phyloP scores from a whole-genome alignment of 2,113 vertebrate genomes.

The Aptenodytes patagonicus region DNA sequence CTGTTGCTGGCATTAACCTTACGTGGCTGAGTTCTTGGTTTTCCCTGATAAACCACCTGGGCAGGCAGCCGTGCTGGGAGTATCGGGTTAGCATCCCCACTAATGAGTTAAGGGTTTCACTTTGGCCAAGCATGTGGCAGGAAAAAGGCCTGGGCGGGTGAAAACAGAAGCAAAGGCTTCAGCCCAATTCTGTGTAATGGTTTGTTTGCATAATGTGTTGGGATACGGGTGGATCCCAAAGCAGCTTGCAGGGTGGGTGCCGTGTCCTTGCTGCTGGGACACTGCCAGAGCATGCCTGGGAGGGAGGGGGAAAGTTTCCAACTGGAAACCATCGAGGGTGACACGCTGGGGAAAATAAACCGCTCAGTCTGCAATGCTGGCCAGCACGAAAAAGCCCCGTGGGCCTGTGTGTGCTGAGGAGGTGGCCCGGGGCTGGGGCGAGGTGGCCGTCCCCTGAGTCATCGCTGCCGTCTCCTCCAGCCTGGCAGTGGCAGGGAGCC shows the following conservation, averaged over 20 bases:
- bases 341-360: not conserved
- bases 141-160: not conserved
- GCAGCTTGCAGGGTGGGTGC: not conserved
- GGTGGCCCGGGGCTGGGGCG: not conserved
- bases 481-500: not conserved
- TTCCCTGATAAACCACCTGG: not conserved
- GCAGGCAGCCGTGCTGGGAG: not conserved
- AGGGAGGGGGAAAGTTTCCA: not conserved
- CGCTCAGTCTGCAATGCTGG: accelerated
- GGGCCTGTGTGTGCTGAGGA: not conserved
- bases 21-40: not conserved
- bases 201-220: not conserved
- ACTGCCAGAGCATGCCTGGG: accelerated
- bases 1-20: not conserved
- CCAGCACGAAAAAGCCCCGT: accelerated
- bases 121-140: accelerated
- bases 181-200: not conserved
- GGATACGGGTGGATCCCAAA: not conserved
- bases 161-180: not conserved
- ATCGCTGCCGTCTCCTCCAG: not conserved
- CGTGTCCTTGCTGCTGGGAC: not conserved
- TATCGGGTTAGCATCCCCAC: accelerated
- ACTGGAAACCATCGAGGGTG: not conserved
- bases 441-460: not conserved
- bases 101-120: not conserved